Percentiles rank a stretch among this genome's conserved stretches.
These are phyloP conservation scores for Ommatoiulus sabulosus DNA, from an alignment of 2,888 invertebrate genomes.

Conservation along the genomic window DNA sequence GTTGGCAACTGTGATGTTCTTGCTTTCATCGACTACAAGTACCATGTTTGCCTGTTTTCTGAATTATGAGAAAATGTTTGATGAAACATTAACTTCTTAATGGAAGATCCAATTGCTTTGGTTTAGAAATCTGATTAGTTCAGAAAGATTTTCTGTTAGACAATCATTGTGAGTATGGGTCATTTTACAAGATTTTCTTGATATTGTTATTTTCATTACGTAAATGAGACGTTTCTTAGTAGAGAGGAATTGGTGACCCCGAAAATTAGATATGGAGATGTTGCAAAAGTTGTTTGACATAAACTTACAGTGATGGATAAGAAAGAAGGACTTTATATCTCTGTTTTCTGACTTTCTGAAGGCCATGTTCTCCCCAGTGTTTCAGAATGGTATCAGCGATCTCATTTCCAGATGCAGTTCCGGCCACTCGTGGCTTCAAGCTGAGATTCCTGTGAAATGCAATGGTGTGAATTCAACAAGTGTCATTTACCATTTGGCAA, in stretches of 20 bases:
- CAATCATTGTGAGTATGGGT: background rate
- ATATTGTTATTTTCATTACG: too few species aligned
- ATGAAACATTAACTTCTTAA: background rate
- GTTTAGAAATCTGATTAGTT: background rate
- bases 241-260: too few species aligned
- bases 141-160: background rate
- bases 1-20: constrained; percentile 51
- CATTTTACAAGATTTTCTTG: background rate
- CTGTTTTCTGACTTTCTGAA: constrained; percentile 56
- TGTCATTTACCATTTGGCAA: background rate
- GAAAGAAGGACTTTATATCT: constrained; percentile 58
- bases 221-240: too few species aligned
- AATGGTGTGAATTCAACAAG: background rate
- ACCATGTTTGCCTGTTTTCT: constrained; percentile 25
- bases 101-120: background rate
- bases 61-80: background rate
- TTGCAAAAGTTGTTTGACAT: background rate
- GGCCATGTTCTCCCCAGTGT: constrained; percentile 55
- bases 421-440: constrained; percentile 58
- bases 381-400: constrained; percentile 50
- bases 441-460: constrained; percentile 57
- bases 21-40: constrained; percentile 45
- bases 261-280: too few species aligned
- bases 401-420: constrained; percentile 56
- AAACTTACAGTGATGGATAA: constrained; percentile 57